A percentile compares a stretch with the other conserved stretches of the same genome.
phyloP scores from a whole-genome alignment of 2,797 vertebrate genomes.

The Diplodus puntazzo region DNA sequence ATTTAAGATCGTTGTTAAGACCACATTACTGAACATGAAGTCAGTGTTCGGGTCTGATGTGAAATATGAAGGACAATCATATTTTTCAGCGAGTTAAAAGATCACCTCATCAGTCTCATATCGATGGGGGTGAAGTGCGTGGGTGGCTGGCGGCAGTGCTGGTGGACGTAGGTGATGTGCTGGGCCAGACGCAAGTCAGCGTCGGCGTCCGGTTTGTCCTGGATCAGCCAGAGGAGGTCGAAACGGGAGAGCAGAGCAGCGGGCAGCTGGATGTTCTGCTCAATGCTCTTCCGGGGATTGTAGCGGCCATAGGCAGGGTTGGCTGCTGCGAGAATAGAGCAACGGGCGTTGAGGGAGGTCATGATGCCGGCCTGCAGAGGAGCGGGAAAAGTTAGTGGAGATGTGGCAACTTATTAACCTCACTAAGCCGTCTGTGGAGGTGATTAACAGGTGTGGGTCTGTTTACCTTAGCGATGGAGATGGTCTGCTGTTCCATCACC shows the following conservation, averaged over 20 bases:
- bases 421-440: neutral
- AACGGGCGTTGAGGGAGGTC: conserved; percentile 94
- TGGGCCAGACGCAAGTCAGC: conserved; percentile 92
- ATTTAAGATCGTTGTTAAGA: neutral
- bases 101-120: conserved; percentile 92
- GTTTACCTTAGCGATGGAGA: conserved; percentile 93
- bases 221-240: conserved; percentile 95
- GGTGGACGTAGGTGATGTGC: conserved; percentile 96
- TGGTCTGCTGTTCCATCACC: conserved; percentile 97
- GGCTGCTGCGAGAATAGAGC: conserved; percentile 93
- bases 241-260: conserved; percentile 94
- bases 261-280: conserved; percentile 94
- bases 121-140: conserved; percentile 90
- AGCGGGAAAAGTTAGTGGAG: neutral
- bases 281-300: conserved; percentile 90
- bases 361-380: conserved; percentile 90
- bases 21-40: accelerated
- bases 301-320: conserved; percentile 95
- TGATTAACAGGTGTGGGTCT: accelerated
- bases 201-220: conserved; percentile 92
- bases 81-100: neutral
- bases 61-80: neutral
- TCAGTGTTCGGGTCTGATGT: too few relatives aligned
- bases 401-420: neutral
- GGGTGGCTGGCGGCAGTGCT: conserved; percentile 92